A percentile compares a stretch with the other conserved stretches of the same genome.
phyloP scores from a whole-genome alignment of 2,888 invertebrate genomes.

The Nymphalis urticae region DNA sequence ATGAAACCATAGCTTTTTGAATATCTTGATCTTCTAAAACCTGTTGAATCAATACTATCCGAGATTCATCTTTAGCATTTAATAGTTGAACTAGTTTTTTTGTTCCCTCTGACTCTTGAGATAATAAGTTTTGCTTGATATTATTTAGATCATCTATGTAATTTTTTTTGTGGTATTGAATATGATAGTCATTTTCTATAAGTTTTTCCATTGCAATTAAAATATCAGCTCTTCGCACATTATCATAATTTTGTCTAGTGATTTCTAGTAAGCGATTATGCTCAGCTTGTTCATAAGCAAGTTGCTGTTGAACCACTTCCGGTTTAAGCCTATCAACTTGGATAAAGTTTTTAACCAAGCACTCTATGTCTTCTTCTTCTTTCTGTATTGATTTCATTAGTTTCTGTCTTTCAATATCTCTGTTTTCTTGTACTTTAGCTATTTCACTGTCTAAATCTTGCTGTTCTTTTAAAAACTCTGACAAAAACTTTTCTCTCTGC shows the following conservation, averaged over 20 bases:
- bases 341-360: slow-evolving; percentile 84
- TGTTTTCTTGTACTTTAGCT: slow-evolving; percentile 84
- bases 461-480: slow-evolving; percentile 82
- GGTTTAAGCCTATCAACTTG: slow-evolving; percentile 79
- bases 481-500: slow-evolving; percentile 82
- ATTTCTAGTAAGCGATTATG: slow-evolving; percentile 84
- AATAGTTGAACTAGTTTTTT: slow-evolving; percentile 82
- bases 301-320: slow-evolving; percentile 83
- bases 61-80: slow-evolving; percentile 83
- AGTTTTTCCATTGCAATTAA: slow-evolving; percentile 86
- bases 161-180: slow-evolving; percentile 81
- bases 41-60: slow-evolving; percentile 81
- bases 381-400: slow-evolving; percentile 83
- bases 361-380: slow-evolving; percentile 84
- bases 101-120: slow-evolving; percentile 82
- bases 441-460: slow-evolving; percentile 85
- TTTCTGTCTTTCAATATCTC: slow-evolving; percentile 83
- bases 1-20: slow-evolving; percentile 87
- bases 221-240: slow-evolving; percentile 85
- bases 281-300: slow-evolving; percentile 85
- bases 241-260: slow-evolving; percentile 79
- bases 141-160: slow-evolving; percentile 85
- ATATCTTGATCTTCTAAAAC: slow-evolving; percentile 86
- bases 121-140: slow-evolving; percentile 82
- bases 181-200: slow-evolving; percentile 84